Base-by-base conservation (phyloP, 2,888 invertebrate genomes). In the Tenodera sinensis region DNA sequence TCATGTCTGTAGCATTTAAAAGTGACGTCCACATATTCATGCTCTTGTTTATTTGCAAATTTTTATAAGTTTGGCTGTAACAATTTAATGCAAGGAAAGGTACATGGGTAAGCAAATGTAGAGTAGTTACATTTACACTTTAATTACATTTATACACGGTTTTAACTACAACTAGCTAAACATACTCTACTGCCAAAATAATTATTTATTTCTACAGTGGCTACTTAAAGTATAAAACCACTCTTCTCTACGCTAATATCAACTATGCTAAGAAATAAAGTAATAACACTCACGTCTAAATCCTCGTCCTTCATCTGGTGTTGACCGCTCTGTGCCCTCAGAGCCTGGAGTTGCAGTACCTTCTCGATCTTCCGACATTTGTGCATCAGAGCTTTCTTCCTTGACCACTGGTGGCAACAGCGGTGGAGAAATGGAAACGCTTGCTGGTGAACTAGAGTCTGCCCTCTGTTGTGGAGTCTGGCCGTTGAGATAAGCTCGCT, bases 381-480 rank as follows among this genome's bases (percentile, higher is more conserved):
- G 94, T 90, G 95, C 95, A 92, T 95, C 95, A 92, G 95, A 92
- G 91, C 95, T 95, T 92, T 95, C 95, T 91, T 94, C 94, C 91
- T 94, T 94, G 84, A 93, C 93, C 27, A 92, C 91, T 28, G 93
- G 93, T 25, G 94, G 94, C 85, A 93, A 93, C 84, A 93, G 93
- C 30, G 93, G 93, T 20, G 94, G 94, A 15, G 94, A 94, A 91
- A 95, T 93, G 84, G 95, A 95, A 90, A 95, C 95, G 92, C 95
- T 95, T 82, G 95, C 95, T 89, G 95, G 95, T 91, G 95, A 95
- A 92, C 95, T 94, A 89, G 95, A 95, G 92, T 95, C 95, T 1
- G 91, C 91, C 47, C 91, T 88, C 83, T 91, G 91, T 89, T 90
- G 90, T 28, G 87, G 83, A 20, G 86, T 88, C 86, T 90, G 90